These are phyloP conservation scores for Oreortyx pictus DNA, from an alignment of 2,797 vertebrate species.

Conservation along the genomic window DNA sequence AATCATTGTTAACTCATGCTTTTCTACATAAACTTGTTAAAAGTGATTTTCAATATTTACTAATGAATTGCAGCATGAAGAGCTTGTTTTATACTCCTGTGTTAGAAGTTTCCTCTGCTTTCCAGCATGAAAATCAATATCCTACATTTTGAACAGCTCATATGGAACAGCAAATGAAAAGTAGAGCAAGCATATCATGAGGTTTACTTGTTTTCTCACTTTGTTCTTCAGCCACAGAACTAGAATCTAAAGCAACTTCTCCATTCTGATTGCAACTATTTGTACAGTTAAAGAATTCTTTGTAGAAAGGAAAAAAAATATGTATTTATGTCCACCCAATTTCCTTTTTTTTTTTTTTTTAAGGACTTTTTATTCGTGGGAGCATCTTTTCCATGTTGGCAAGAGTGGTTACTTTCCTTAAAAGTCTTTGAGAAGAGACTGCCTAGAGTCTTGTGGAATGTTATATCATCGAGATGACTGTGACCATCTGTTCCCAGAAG, in stretches of 20 bases:
- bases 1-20: background rate
- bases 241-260: background rate
- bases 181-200: background rate
- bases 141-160: background rate
- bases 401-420: background rate
- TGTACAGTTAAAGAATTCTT: background rate
- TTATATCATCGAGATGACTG: accelerated
- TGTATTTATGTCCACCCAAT: background rate
- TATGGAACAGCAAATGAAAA: background rate
- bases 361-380: background rate
- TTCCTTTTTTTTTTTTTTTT: background rate
- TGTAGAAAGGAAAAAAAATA: background rate
- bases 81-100: background rate
- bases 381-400: background rate
- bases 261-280: background rate
- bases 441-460: background rate
- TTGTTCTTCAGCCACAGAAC: background rate
- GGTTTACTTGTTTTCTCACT: background rate
- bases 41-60: background rate
- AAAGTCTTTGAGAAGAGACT: background rate
- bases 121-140: background rate
- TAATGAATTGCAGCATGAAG: background rate
- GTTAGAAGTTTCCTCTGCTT: background rate
- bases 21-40: background rate
- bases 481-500: background rate